Evolutionary conservation across 2,888 invertebrate genomes (phyloP), one percentile per base, ranked within the genome.

Genomic region (Euclidia mi): DNA sequence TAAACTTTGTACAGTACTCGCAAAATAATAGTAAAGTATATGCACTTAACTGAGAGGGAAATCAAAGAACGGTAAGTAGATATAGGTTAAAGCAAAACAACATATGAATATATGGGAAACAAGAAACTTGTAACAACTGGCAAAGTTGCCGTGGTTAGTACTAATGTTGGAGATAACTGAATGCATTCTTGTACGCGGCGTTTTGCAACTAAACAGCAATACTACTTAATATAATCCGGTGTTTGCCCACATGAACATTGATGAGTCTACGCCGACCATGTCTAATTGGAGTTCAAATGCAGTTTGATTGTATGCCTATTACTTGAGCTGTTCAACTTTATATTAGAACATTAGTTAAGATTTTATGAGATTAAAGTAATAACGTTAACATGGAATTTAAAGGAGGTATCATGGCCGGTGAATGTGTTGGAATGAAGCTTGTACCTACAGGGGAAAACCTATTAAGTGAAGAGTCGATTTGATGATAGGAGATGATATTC

Each of bases 71-170:
- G 20, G 20, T 7, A n/a, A n/a, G n/a, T n/a, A n/a, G n/a, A n/a
- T n/a, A 25, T 7, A 7, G 7, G 20, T 25, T 25, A 25, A 25
- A 25, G 62, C 65, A 71, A 58, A 78, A 78, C 81, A 65, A 76
- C 74, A 70, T 72, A 80, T 69, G 78, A 75, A 75, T 59, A 52
- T 41, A 42, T 45, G 12, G 50, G 20, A 52, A 43, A 40, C 40
- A 38, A 52, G 56, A 44, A 31, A 46, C 44, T 37, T 47, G 29
- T 38, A 51, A 55, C 53, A 47, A 47, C 53, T 59, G 25, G 46
- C 37, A 35, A 71, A 71, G 60, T 71, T 71, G 25, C 47, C 37
- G 40, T 11, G 43, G 25, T 37, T 32, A 60, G 51, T 62, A 45
- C 37, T 37, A 47, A 40, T 43, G 55, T 50, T 11, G 28, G 18